Base-by-base conservation (phyloP, 1,140 invertebrate genomes). In the Pseudomyrmex pallidus region DNA sequence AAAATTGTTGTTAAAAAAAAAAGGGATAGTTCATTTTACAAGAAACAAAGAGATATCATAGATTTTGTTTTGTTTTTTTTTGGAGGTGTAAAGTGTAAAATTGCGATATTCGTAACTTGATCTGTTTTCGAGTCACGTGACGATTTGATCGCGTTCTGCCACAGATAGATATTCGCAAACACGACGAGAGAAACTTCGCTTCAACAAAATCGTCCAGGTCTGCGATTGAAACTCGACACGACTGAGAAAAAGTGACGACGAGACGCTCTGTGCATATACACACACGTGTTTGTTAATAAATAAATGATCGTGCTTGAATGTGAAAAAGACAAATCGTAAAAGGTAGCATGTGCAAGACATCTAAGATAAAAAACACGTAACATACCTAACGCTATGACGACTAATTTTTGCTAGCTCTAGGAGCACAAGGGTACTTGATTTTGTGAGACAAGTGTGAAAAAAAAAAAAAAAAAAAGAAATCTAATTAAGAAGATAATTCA, bases 311-410 rank as follows among this genome's bases (percentile, higher is more conserved):
- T 94, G 93, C 93, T 93, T 91, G 62, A 89, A 91, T 91, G 13
- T 12, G n/a, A 82, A 89, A 91, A 93, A 88, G 87, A 91, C 82
- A 90, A 89, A 93, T 91, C 87, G 91, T 80, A 90, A 92, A 92
- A 90, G 90, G 86, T 89, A 93, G 88, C 90, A 90, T 92, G 91
- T 94, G 92, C 93, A 94, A 87, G 89, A 93, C 92, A 93, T 93
- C 91, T 93, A 94, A 92, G 86, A 92, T 70, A 80, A 91, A 93
- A 85, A 91, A 94, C 87, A 93, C 91, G 91, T 92, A 93, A 84
- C 62, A 93, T 91, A 92, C 87, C 87, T 89, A 90, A 61, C 89
- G 88, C 90, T 92, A 91, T 87, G 82, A 90, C 89, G 89, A 92
- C 91, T 93, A 93, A 84, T 63, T 52, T 80, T 91, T 83, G 82